Conservation (phyloP, 2,888 invertebrate species). For the Conistra vaccinii region DNA sequence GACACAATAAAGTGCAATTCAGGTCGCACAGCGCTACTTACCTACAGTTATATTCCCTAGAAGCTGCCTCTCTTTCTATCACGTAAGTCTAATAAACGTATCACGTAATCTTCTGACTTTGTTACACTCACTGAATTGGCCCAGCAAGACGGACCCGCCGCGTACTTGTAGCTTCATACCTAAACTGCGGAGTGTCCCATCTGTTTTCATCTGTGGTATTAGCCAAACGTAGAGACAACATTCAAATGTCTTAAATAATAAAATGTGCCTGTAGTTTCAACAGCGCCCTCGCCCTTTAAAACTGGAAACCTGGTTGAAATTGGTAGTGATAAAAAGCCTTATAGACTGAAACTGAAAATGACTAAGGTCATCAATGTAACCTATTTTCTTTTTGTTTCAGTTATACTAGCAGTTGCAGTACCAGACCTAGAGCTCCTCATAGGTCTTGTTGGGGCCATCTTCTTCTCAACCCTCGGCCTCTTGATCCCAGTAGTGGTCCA, state of each 20-base stretch:
- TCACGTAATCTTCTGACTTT: too few relatives aligned
- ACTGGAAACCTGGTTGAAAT: not conserved
- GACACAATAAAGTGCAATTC: too few relatives aligned
- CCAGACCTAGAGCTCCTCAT: slow-evolving; percentile 96
- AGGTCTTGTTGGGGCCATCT: slow-evolving; percentile 95
- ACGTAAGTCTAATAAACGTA: too few relatives aligned
- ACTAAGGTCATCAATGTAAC: not conserved
- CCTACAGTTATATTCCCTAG: too few relatives aligned
- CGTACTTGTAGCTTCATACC: too few relatives aligned
- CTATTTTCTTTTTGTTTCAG: slow-evolving; percentile 83
- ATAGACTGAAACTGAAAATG: not conserved
- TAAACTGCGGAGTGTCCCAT: too few relatives aligned
- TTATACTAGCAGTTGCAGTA: slow-evolving; percentile 94
- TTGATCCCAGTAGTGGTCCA: slow-evolving; percentile 94
- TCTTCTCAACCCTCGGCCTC: slow-evolving; percentile 94
- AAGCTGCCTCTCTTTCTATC: too few relatives aligned
- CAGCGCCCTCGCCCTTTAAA: not conserved
- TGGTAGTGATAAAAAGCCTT: not conserved
- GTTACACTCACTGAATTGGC: too few relatives aligned
- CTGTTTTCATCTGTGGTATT: too few relatives aligned
- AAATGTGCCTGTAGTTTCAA: not conserved
- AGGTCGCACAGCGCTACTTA: too few relatives aligned
- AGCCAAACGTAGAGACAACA: not conserved
- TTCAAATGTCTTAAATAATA: not conserved
- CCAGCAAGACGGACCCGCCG: too few relatives aligned